Conservation (phyloP, 1,140 invertebrate species). For the Caerostris darwini region DNA sequence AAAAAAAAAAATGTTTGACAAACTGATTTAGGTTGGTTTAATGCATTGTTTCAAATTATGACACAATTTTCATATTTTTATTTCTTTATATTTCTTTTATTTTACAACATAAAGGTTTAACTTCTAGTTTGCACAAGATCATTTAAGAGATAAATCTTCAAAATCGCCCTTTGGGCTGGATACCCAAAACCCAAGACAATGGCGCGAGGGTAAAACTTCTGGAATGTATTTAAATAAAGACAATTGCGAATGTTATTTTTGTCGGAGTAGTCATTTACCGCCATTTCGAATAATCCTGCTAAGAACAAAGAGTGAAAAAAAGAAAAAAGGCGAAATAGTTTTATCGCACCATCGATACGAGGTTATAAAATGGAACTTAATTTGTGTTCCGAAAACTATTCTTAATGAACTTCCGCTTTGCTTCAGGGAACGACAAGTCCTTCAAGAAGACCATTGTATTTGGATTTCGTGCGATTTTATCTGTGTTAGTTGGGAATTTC, state of each 20-base stretch:
- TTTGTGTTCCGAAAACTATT: neutral
- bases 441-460: neutral
- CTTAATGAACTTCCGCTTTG: conserved; percentile 7
- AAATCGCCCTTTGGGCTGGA: neutral
- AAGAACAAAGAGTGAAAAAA: neutral
- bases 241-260: conserved; percentile 54
- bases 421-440: neutral
- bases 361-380: neutral
- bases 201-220: neutral
- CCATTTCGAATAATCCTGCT: neutral
- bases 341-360: neutral
- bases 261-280: neutral
- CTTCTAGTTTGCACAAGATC: too few species aligned
- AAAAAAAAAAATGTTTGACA: too few species aligned
- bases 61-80: too few species aligned
- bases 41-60: too few species aligned
- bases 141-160: too few species aligned
- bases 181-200: neutral
- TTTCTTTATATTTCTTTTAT: too few species aligned
- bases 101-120: too few species aligned
- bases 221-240: conserved; percentile 23
- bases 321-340: neutral
- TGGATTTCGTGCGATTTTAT: neutral
- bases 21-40: too few species aligned
- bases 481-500: neutral